Base-by-base conservation (phyloP, 2,113 vertebrate genomes). In the Podarcis muralis region DNA sequence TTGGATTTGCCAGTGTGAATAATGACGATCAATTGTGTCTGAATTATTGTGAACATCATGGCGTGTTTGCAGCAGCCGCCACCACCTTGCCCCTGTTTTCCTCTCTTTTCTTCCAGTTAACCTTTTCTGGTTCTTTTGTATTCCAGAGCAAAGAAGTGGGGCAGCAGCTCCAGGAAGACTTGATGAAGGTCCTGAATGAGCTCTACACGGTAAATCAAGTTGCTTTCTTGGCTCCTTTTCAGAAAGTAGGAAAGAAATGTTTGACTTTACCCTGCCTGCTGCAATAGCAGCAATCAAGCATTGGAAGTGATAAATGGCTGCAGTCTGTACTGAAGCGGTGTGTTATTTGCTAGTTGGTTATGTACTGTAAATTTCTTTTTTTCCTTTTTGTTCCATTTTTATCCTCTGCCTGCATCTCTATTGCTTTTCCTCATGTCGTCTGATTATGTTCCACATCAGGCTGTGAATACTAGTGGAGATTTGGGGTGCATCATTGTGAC, bases 181-280 rank as follows among this genome's bases (percentile, higher is more conserved):
- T 99, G 97, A 98, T 99, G 98, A 99, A 99, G 96, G 98, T 99
- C 92, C 94, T 99, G 92, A 99, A 99, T 85, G 99, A 99, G 85
- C 98, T 99, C 81, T 99, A 99, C 95, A 98, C 98, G 97, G 99
- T 99, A 98, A 99, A 95, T 95, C 91, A 90, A 16, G 7, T 40
- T 35, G 69, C 72, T 48, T 87, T 86, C 87, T 87, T 90, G 93
- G 90, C 92, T 4, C 23, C 93, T 87, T 89, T 90, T 88, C 88
- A 62, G 84, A 84, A 91, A 84, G 32, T 22, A 83, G 89, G 91
- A 90, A 77, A 89, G 88, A 89, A 90, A 92, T 20, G 43, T 94
- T 95, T 91, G 92, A 90, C 81, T 90, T 91, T 72, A 87, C 77
- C 83, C 80, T 81, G 72, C 37, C 74, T 88, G 57, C n/a, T 84